Evolutionary conservation across 2,888 invertebrate genomes (phyloP), one percentile per base, ranked within the genome.

Genomic region (Himalopsyche japonica): DNA sequence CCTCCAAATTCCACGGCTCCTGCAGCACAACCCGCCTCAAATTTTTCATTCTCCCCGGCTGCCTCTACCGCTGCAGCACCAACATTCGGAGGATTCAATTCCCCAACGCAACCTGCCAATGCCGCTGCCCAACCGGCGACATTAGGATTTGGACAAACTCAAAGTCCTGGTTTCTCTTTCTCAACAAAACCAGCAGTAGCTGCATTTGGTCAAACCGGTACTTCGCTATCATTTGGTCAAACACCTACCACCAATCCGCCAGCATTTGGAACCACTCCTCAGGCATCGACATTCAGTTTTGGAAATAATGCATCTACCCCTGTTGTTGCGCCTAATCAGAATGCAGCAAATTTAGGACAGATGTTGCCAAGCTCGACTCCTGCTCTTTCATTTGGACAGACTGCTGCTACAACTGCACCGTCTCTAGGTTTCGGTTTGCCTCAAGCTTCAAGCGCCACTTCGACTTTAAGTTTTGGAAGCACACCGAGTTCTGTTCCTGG

Each of bases 51-150:
- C 57, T 8, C 83, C 79, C 6, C 81, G 20, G 32, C 43, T 20
- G 76, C 10, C 20, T n/a, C n/a, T n/a, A 18, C 37, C 12, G 27
- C 30, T 15, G 12, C 82, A 77, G 30, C 78, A 6, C 57, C 84
- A 1, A 30, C 80, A 0, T 85, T 85, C 20, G 82, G 82, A 5
- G 82, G 82, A 5, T 79, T 85, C n/a, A 80, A 49, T 32, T 82
- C 85, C 4, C 82, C 84, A n/a, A 76, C 82, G 1, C 43, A 82
- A 12, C 80, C 79, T 48, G 43, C 85, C 5, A 18, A 80, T 20
- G 37, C 15, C 20, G 81, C 81, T 18, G 27, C 79, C 4, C 64
- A 70, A 48, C 82, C 84, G 7, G 78, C 80, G 1, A 43, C 81
- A 48, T 12, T 57, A 20, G 49, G 34, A 30, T 82, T 82, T 34